Base-by-base conservation (phyloP, 1,140 invertebrate genomes). In the Teleopsis dalmanni region DNA sequence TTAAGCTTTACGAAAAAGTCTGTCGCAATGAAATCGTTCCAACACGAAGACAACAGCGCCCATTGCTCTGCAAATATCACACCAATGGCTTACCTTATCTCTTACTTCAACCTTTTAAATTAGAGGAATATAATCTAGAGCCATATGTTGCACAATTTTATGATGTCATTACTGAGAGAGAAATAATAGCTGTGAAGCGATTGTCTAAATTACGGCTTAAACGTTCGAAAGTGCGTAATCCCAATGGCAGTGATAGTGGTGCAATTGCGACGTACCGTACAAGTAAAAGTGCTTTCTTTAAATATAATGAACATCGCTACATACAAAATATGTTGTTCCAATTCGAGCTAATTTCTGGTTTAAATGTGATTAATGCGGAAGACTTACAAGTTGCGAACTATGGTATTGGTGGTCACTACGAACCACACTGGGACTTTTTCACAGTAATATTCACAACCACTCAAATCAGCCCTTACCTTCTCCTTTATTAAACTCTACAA, bases 201-300 rank as follows among this genome's bases (percentile, higher is more conserved):
- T 67, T 94, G 59, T 88, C 93, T 7, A 79, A 80, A 54, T 91
- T 92, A 1, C 81, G 81, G 85, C 60, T 69, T 9, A 52, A 54
- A 18, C 54, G 65, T 6, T 67, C 65, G 0, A 33, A 54, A 10
- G 61, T 69, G n/a, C 57, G 61, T 3, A 29, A 29, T 6, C 4
- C 48, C 0, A 33, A 37, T 2, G 51, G 47, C 7, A 31, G 36
- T n/a, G 46, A n/a, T n/a, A n/a, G 92, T 1, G 93, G 93, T 22
- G 82, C 88, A 62, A 75, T 95, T 55, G 7, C 43, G 13, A 51
- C 50, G 13, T 98, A 98, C 71, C 81, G 96, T 52, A 96, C 98
- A 60, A 96, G 92, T 70, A 99, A 99, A 76, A 95, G 92, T 56
- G 88, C 91, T 3, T 98, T 95, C 95, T 75, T 99, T 22, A 85